Conservation (phyloP, 1,140 invertebrate genomes). For the Lepidurus packardi region DNA sequence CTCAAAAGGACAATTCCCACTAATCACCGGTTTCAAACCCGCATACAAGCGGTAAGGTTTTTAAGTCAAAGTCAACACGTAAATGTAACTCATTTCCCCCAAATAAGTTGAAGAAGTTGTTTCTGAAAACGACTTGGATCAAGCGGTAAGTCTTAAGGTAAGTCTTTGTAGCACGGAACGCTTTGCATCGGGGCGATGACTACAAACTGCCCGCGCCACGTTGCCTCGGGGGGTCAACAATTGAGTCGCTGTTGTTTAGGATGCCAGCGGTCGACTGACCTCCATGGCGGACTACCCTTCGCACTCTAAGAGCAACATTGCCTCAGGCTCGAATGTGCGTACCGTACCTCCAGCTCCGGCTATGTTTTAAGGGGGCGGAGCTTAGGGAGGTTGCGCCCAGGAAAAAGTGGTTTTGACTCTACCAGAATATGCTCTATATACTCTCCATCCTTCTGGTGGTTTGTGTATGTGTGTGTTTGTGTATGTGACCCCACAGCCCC, state of each 20-base stretch:
- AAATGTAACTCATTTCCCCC: too few species aligned
- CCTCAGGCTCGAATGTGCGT: constrained; percentile 6
- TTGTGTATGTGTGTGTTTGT: background rate
- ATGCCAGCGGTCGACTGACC: constrained; percentile 11
- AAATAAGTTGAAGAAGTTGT: too few species aligned
- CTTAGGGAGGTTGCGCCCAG: background rate
- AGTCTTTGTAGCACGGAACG: background rate
- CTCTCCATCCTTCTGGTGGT: background rate
- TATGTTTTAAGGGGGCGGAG: background rate
- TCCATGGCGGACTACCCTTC: constrained; percentile 4
- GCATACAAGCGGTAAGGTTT: too few species aligned
- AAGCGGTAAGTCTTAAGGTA: background rate
- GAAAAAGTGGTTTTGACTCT: background rate
- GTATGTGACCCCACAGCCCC: background rate
- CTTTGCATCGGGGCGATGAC: background rate
- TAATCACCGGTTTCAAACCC: too few species aligned
- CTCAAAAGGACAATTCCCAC: too few species aligned
- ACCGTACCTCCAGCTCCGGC: background rate
- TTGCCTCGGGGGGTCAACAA: constrained; percentile 5
- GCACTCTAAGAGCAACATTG: constrained; percentile 19
- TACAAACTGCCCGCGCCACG: background rate
- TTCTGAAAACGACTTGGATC: too few species aligned
- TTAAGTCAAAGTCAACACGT: too few species aligned
- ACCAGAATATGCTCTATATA: background rate
- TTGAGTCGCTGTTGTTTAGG: constrained; percentile 1